A percentile compares a stretch with the other conserved stretches of the same genome.
Conservation (phyloP, 2,113 vertebrate species). For the Phocoena sinus region DNA sequence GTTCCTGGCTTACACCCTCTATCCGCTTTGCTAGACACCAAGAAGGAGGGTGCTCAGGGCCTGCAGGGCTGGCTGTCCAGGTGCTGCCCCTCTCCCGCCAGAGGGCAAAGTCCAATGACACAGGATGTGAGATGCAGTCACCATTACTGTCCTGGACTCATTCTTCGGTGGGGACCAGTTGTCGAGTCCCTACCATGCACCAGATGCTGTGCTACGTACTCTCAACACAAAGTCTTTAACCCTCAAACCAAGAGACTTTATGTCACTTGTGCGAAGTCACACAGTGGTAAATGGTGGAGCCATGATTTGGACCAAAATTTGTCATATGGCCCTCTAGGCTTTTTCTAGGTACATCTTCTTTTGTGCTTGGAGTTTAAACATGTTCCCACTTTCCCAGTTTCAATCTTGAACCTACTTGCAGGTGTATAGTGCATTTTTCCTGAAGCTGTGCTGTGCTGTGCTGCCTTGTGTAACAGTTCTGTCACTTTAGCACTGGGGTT, state of each 20-base stretch:
- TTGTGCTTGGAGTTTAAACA: not conserved
- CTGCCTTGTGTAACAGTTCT: not conserved
- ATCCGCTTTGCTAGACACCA: not conserved
- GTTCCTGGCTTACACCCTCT: not conserved
- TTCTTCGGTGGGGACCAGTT: not conserved
- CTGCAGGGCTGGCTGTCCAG: not conserved
- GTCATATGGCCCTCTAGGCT: not conserved
- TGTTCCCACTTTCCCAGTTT: not conserved
- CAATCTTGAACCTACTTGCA: not conserved
- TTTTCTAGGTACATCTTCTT: not conserved
- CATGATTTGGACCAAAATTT: not conserved
- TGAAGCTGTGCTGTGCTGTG: not conserved
- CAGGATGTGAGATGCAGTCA: not conserved
- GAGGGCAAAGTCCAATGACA: not conserved
- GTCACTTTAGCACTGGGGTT: not conserved
- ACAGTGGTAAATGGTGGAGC: not conserved
- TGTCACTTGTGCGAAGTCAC: not conserved
- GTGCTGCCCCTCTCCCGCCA: not conserved
- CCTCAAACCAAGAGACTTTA: not conserved
- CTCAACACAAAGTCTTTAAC: not conserved
- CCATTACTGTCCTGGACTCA: not conserved
- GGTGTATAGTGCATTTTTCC: not conserved
- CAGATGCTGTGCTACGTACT: not conserved
- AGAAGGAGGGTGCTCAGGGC: not conserved
- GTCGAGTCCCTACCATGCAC: fast-evolving